Percentiles rank a stretch among this genome's conserved stretches.
phyloP scores from a whole-genome alignment of 2,888 invertebrate species.

The Petrophora chlorosata region DNA sequence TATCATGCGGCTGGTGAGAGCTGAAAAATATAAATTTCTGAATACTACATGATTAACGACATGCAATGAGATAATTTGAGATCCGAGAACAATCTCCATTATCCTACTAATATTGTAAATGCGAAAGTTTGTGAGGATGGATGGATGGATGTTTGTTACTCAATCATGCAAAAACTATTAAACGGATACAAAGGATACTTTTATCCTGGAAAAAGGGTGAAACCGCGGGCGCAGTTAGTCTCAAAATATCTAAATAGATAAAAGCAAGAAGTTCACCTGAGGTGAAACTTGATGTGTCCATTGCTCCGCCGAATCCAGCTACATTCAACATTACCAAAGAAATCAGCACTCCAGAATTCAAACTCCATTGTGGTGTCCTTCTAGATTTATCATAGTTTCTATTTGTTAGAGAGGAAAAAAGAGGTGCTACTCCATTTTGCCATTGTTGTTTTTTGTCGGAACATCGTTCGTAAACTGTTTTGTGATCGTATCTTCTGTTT shows the following conservation, averaged over 20 bases:
- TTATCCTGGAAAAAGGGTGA: too few species aligned
- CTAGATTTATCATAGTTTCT: conserved; percentile 7
- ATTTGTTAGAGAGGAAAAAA: not conserved
- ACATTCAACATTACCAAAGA: conserved; percentile 68
- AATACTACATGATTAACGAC: too few species aligned
- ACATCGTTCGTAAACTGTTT: not conserved
- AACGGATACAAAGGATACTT: too few species aligned
- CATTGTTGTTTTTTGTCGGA: not conserved
- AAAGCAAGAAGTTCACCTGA: conserved; percentile 9
- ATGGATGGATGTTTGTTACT: too few species aligned
- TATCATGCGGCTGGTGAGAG: conserved; percentile 73
- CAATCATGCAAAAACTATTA: too few species aligned
- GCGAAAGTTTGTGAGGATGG: too few species aligned
- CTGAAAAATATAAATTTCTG: conserved; percentile 54
- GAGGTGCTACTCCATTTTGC: too few species aligned
- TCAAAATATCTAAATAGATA: too few species aligned
- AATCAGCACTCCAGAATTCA: conserved; percentile 53
- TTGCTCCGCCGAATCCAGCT: conserved; percentile 53
- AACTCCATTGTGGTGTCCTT: conserved; percentile 57
- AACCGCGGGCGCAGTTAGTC: too few species aligned
- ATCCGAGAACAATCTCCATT: too few species aligned
- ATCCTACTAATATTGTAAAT: too few species aligned
- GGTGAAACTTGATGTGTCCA: conserved; percentile 35
- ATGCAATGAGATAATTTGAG: too few species aligned
- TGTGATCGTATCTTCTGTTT: not conserved